Conservation (phyloP, 92 coral and sea anemone species). For the Palythoa heliodiscus region DNA sequence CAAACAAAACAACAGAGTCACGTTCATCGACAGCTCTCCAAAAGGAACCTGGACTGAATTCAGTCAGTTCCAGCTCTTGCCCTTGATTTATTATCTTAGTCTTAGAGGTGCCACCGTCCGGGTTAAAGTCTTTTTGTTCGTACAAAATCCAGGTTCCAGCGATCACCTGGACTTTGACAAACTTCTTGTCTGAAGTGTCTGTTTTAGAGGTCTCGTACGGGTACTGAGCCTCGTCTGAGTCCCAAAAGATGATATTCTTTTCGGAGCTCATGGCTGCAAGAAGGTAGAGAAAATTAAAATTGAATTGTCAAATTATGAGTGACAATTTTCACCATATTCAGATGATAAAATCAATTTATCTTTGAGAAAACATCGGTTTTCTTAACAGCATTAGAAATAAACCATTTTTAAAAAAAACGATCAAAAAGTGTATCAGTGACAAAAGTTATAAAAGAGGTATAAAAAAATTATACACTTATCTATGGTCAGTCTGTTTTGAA, state of each 20-base stretch:
- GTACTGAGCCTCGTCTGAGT: neutral
- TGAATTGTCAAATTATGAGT: too few relatives aligned
- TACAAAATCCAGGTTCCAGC: slow-evolving; percentile 20
- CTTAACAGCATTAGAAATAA: too few relatives aligned
- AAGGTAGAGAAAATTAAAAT: neutral
- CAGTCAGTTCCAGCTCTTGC: neutral
- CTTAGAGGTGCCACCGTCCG: neutral
- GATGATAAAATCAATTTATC: too few relatives aligned
- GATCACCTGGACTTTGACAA: neutral
- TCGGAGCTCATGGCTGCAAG: neutral
- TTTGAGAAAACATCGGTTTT: too few relatives aligned
- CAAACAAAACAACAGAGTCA: slow-evolving; percentile 21
- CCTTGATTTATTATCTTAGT: neutral
- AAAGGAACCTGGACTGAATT: neutral
- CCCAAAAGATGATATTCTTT: neutral
- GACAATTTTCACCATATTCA: too few relatives aligned
- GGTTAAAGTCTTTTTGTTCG: slow-evolving; percentile 9
- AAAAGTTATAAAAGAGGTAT: too few relatives aligned
- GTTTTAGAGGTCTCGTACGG: neutral
- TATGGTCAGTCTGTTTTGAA: too few relatives aligned
- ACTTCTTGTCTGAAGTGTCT: neutral
- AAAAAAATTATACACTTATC: too few relatives aligned
- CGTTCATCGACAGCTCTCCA: slow-evolving; percentile 32
- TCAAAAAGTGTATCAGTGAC: too few relatives aligned
- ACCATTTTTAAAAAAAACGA: too few relatives aligned